Conservation (phyloP, 2,888 invertebrate genomes). For the Hylaea fasciaria region DNA sequence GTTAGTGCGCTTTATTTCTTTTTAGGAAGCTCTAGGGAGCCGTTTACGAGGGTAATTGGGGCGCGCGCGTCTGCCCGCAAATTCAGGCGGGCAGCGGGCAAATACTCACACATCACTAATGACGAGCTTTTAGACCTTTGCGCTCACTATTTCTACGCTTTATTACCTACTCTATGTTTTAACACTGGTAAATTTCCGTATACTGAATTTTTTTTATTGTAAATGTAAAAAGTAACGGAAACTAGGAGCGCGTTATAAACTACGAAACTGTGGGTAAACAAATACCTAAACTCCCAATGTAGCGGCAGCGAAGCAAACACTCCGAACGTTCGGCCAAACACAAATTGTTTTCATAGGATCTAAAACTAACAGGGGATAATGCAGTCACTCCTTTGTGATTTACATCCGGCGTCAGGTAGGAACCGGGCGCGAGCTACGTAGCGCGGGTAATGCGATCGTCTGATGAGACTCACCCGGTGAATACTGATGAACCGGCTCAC, state of each 20-base stretch:
- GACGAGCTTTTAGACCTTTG: conserved; percentile 39
- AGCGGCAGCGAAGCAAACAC: conserved; percentile 30
- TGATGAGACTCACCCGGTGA: conserved; percentile 64
- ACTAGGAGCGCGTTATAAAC: background rate
- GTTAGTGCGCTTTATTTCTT: conserved; percentile 45
- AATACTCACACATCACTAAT: conserved; percentile 49
- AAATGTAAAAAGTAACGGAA: too few species aligned
- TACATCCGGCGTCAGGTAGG: conserved; percentile 45
- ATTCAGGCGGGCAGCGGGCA: conserved; percentile 29
- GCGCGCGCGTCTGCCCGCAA: conserved; percentile 17
- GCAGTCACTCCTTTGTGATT: conserved; percentile 48
- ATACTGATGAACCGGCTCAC: conserved; percentile 67
- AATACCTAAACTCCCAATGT: conserved; percentile 27
- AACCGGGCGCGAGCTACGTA: conserved; percentile 41
- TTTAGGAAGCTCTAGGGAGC: conserved; percentile 45
- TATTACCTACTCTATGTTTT: conserved; percentile 28
- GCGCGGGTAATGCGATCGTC: conserved; percentile 55
- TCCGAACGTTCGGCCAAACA: conserved; percentile 33
- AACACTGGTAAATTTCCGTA: background rate
- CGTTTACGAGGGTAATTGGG: conserved; percentile 55
- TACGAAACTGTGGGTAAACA: conserved; percentile 31
- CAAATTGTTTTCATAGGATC: conserved; percentile 39
- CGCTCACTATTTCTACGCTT: conserved; percentile 41
- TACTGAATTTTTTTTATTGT: background rate
- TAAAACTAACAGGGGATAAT: conserved; percentile 45